Evolutionary conservation across 2,113 vertebrate genomes (phyloP).

Genomic region (Gopherus flavomarginatus): DNA sequence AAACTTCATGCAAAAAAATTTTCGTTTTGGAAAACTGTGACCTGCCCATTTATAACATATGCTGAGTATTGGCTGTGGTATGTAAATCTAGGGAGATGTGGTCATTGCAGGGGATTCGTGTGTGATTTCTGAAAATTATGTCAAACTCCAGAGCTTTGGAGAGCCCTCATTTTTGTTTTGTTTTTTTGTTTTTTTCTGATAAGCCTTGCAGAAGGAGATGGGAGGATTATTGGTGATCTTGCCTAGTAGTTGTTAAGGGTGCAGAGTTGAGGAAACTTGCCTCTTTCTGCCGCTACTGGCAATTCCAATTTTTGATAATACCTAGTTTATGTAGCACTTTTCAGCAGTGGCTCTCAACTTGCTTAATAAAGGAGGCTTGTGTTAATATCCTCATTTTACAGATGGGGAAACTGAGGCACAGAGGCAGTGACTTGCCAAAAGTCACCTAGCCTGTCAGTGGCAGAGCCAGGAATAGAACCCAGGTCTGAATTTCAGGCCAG

Average conservation of each 20-base stretch:
- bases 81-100: neutral
- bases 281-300: neutral
- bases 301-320: neutral
- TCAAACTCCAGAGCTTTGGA: neutral
- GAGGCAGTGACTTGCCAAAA: neutral
- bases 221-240: neutral
- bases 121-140: neutral
- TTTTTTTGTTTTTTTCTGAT: neutral
- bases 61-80: neutral
- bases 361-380: neutral
- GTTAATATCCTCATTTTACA: neutral
- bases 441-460: neutral
- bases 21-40: neutral
- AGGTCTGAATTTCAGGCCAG: neutral
- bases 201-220: neutral
- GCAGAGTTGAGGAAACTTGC: neutral
- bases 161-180: accelerated
- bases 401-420: neutral
- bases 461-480: neutral
- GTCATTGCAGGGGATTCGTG: neutral
- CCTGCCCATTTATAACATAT: neutral
- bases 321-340: neutral
- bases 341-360: neutral
- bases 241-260: neutral
- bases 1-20: neutral